These are phyloP conservation scores for Chymomyza costata DNA, from an alignment of 1,140 invertebrate genomes.

Conservation along the genomic window DNA sequence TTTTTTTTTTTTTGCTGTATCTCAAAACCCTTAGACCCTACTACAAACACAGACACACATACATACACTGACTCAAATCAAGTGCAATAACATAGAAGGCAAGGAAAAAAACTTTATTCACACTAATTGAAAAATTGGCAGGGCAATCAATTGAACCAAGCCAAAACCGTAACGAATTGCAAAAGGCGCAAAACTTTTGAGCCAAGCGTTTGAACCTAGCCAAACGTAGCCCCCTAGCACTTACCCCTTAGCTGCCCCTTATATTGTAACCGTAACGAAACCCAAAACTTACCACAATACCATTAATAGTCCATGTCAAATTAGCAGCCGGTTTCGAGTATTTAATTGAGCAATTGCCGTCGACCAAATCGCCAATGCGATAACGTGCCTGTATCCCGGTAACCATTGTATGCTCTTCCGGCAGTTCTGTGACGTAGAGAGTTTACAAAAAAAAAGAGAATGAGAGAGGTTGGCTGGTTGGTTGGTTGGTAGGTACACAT, in stretches of 20 bases:
- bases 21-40: not conserved
- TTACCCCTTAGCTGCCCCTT: conserved; percentile 5
- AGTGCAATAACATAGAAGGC: conserved; percentile 5
- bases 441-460: conserved; percentile 10
- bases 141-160: conserved; percentile 61
- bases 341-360: conserved; percentile 85
- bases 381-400: conserved; percentile 83
- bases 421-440: conserved; percentile 79
- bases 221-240: conserved; percentile 16
- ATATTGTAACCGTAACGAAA: conserved; percentile 41
- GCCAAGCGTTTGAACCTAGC: conserved; percentile 24
- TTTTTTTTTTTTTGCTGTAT: not conserved
- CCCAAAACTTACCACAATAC: conserved; percentile 80
- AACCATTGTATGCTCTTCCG: conserved; percentile 82
- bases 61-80: conserved; percentile 3
- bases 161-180: not conserved
- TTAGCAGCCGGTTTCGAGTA: conserved; percentile 88
- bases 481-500: not conserved
- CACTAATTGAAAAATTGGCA: conserved; percentile 60
- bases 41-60: not conserved
- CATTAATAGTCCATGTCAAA: conserved; percentile 90
- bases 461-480: conserved; percentile 7
- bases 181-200: not conserved
- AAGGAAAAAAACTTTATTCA: not conserved
- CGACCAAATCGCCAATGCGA: conserved; percentile 82